Conservation (phyloP, 2,888 invertebrate species). For the Leptopilina drosophilae region DNA sequence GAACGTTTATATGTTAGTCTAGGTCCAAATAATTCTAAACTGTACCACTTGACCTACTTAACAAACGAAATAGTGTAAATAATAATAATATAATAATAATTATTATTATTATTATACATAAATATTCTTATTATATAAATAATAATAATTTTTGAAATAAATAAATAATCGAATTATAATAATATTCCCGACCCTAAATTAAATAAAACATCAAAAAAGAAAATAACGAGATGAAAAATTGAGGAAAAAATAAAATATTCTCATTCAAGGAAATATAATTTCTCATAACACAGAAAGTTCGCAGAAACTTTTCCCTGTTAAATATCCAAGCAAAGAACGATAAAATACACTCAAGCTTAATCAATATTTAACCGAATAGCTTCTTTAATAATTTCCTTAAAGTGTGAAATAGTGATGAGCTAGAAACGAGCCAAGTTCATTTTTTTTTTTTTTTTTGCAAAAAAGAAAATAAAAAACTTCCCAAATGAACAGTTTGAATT, state of each 20-base stretch:
- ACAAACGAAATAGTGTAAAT: too few species aligned
- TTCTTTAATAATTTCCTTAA: slow-evolving; percentile 16
- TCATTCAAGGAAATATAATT: not conserved
- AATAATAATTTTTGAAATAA: too few species aligned
- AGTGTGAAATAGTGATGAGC: slow-evolving; percentile 3
- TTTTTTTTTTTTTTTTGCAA: not conserved
- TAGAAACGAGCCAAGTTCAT: slow-evolving; percentile 10
- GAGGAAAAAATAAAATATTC: not conserved
- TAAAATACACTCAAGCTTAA: slow-evolving; percentile 13
- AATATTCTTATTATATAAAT: too few species aligned
- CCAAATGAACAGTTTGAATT: slow-evolving; percentile 10
- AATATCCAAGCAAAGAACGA: not conserved
- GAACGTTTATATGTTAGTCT: too few species aligned
- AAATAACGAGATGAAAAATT: not conserved
- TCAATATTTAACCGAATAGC: slow-evolving; percentile 23
- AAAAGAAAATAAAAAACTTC: not conserved
- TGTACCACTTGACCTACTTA: too few species aligned
- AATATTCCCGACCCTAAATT: too few species aligned
- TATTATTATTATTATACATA: too few species aligned
- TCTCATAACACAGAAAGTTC: not conserved
- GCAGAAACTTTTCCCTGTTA: not conserved
- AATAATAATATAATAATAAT: too few species aligned
- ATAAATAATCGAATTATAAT: too few species aligned
- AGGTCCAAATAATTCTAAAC: too few species aligned
- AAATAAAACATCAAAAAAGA: not conserved